Evolutionary conservation across 2,888 invertebrate genomes (phyloP).

Genomic region (Hyalella azteca): DNA sequence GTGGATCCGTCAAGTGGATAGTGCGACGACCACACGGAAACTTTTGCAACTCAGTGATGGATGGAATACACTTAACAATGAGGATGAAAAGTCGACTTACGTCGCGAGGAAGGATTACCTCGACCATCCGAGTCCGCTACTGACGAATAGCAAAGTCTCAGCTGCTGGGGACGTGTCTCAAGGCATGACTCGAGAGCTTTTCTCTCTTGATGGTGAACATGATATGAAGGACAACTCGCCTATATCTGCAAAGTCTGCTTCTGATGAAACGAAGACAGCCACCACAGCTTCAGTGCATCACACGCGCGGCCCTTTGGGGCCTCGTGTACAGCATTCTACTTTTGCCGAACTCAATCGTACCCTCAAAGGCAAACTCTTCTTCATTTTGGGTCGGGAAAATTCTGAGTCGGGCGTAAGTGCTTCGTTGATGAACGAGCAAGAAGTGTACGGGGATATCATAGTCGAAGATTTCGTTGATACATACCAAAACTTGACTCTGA

Average conservation of each 20-base stretch:
- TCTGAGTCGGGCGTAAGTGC: not conserved
- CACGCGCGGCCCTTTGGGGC: not conserved
- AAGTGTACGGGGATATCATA: slow-evolving; percentile 48
- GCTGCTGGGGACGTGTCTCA: too few relatives aligned
- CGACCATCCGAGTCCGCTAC: not conserved
- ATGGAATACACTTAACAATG: too few relatives aligned
- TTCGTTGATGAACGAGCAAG: slow-evolving; percentile 38
- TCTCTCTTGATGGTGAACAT: too few relatives aligned
- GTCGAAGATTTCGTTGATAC: slow-evolving; percentile 58
- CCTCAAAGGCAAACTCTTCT: not conserved
- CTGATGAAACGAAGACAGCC: not conserved
- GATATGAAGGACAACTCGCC: too few relatives aligned
- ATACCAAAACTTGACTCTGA: slow-evolving; percentile 57
- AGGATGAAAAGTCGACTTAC: too few relatives aligned
- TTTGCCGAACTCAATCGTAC: not conserved
- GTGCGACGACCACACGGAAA: not conserved
- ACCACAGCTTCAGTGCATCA: not conserved
- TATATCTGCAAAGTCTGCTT: too few relatives aligned
- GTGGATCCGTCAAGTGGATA: not conserved
- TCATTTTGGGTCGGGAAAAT: not conserved
- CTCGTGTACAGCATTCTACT: not conserved
- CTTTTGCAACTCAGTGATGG: not conserved
- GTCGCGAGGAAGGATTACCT: not conserved
- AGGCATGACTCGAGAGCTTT: too few relatives aligned
- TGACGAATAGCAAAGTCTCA: too few relatives aligned